phyloP scores from a whole-genome alignment of 2,888 invertebrate species.

The Drosophila koepferae region DNA sequence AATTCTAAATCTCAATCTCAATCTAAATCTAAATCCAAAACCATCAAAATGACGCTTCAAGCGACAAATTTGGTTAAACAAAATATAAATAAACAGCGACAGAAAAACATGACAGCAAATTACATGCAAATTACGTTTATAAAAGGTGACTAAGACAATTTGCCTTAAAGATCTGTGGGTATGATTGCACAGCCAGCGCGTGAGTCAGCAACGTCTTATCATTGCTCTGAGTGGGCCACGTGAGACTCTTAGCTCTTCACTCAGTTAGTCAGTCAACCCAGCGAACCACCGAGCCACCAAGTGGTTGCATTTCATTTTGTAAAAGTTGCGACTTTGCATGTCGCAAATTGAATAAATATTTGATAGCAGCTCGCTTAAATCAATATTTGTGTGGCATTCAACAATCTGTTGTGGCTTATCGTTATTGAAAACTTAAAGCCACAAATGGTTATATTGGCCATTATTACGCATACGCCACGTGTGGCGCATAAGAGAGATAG shows the following conservation, averaged over 20 bases:
- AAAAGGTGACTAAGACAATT: slow-evolving; percentile 40
- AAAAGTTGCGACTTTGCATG: slow-evolving; percentile 22
- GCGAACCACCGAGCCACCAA: background rate
- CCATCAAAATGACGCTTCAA: slow-evolving; percentile 50
- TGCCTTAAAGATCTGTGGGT: slow-evolving; percentile 3
- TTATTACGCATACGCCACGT: slow-evolving; percentile 74
- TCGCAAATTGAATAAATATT: slow-evolving; percentile 45
- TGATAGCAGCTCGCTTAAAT: slow-evolving; percentile 16
- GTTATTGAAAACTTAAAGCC: slow-evolving; percentile 46
- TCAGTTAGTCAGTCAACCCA: background rate
- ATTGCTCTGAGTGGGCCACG: slow-evolving; percentile 2
- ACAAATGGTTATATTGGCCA: slow-evolving; percentile 44
- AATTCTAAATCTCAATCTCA: background rate
- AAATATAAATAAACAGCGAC: background rate
- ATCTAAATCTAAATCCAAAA: slow-evolving; percentile 12
- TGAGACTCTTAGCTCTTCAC: background rate
- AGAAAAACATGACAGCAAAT: slow-evolving; percentile 23
- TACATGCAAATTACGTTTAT: slow-evolving; percentile 47
- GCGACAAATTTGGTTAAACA: slow-evolving; percentile 51
- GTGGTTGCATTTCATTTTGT: slow-evolving; percentile 17
- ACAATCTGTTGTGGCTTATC: slow-evolving; percentile 46
- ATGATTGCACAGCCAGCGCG: background rate
- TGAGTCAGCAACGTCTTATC: slow-evolving; percentile 37
- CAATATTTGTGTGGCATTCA: slow-evolving; percentile 49
- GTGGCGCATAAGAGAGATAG: slow-evolving; percentile 34